phyloP scores from a whole-genome alignment of 2,888 invertebrate genomes.

The Steinernema scapterisci region DNA sequence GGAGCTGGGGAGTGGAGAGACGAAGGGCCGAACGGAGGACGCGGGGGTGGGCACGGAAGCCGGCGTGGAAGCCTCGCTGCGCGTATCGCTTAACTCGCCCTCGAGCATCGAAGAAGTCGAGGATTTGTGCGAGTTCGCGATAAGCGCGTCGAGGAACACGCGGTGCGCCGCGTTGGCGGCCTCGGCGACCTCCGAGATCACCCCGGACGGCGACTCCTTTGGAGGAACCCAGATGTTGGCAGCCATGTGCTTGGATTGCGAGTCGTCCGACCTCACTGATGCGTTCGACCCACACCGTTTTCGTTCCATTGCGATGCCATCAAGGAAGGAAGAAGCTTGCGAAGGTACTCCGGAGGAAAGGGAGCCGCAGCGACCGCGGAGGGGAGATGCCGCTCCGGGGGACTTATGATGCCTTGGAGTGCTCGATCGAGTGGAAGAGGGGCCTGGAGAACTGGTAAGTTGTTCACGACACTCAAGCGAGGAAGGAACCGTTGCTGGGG shows the following conservation, averaged over 20 bases:
- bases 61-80: slow-evolving; percentile 16
- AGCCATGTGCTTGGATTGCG: slow-evolving; percentile 34
- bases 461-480: slow-evolving; percentile 40
- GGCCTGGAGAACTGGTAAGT: slow-evolving; percentile 36
- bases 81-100: slow-evolving; percentile 14
- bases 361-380: slow-evolving; percentile 24
- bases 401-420: slow-evolving; percentile 9
- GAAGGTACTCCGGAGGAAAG: not conserved
- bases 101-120: not conserved
- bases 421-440: slow-evolving; percentile 21
- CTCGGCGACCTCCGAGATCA: slow-evolving; percentile 6
- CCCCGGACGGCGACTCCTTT: slow-evolving; percentile 16
- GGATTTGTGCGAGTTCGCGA: not conserved
- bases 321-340: not conserved
- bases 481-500: slow-evolving; percentile 33
- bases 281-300: slow-evolving; percentile 7
- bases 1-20: slow-evolving; percentile 8
- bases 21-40: not conserved
- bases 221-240: slow-evolving; percentile 46
- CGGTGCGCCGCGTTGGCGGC: not conserved
- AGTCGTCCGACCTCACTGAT: slow-evolving; percentile 14
- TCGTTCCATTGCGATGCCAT: not conserved
- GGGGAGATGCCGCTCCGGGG: slow-evolving; percentile 29
- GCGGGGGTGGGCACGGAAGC: slow-evolving; percentile 11
- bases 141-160: slow-evolving; percentile 20